Percentiles rank a stretch among this genome's conserved stretches.
These are phyloP conservation scores for Napeogenes inachia DNA, from an alignment of 2,888 invertebrate species.

Conservation along the genomic window DNA sequence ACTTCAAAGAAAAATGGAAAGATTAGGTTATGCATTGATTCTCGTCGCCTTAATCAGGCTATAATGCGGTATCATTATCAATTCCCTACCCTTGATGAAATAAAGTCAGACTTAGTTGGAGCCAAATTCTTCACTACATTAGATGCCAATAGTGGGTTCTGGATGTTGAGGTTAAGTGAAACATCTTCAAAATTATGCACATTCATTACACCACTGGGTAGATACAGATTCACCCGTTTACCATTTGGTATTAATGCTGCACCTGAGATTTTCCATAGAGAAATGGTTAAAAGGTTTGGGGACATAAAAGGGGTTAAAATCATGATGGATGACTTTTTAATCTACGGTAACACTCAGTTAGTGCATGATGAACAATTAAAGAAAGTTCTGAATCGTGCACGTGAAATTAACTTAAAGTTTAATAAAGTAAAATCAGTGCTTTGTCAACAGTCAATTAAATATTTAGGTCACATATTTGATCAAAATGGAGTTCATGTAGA, in stretches of 20 bases:
- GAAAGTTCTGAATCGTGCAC: slow-evolving; percentile 1
- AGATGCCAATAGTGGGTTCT: slow-evolving; percentile 27
- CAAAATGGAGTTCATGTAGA: slow-evolving; percentile 24
- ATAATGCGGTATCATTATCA: slow-evolving; percentile 19
- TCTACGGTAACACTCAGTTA: slow-evolving; percentile 20
- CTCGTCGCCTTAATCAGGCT: slow-evolving; percentile 18
- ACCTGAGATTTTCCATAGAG: slow-evolving; percentile 29
- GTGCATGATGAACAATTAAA: slow-evolving; percentile 11
- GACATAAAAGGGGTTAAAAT: slow-evolving; percentile 25
- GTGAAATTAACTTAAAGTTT: slow-evolving; percentile 23
- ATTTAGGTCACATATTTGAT: slow-evolving; percentile 30
- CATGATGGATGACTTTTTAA: slow-evolving; percentile 30
- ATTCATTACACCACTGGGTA: slow-evolving; percentile 24
- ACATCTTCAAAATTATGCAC: slow-evolving; percentile 24
- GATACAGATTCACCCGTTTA: slow-evolving; percentile 27
- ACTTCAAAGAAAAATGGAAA: slow-evolving; percentile 14
- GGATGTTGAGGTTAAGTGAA: slow-evolving; percentile 19
- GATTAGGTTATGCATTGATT: slow-evolving; percentile 21
- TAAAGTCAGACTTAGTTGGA: slow-evolving; percentile 15
- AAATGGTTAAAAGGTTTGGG: slow-evolving; percentile 27
- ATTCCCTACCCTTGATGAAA: slow-evolving; percentile 19
- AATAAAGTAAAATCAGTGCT: slow-evolving; percentile 28
- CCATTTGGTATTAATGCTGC: slow-evolving; percentile 30
- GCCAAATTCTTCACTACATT: slow-evolving; percentile 16
- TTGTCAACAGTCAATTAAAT: slow-evolving; percentile 21